Evolutionary conservation across 2,888 invertebrate genomes (phyloP), one percentile per base, ranked within the genome.

Genomic region (Hofmannophila pseudospretella): DNA sequence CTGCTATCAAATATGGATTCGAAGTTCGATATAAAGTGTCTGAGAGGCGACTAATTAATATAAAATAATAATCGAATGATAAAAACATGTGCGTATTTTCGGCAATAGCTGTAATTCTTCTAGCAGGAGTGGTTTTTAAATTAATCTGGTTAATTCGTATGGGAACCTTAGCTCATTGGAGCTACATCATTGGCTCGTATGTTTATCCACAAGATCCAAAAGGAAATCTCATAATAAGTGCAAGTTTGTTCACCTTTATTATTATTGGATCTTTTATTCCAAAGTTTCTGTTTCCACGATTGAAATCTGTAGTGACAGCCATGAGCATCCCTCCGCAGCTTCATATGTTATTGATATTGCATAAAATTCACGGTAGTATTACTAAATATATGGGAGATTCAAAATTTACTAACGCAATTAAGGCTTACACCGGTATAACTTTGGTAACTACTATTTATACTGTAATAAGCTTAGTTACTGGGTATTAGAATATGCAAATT

Each of bases 131-230:
- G 1, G 7, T 58, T 30, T 32, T 58, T 1, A 68, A 67, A 40
- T 1, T 58, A 12, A 30, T 32, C 16, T 38, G 32, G 37, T 7
- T 38, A 2, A 22, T 38, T 11, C 32, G 23, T 3, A 47, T 71
- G 23, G 67, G 61, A 10, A 54, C 67, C 4, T 44, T 77, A 27
- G 71, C 67, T 9, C 74, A 77, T 34, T 78, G 76, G 76, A 72
- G 76, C 38, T 72, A 71, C 32, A 43, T 73, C 2, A 35, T 78
- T 23, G 75, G 71, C 9, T 47, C 51, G n/a, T 43, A 58, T 3
- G 7, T 73, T 5, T 69, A 54, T 10, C 66, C 72, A 4, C 37
- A 49, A 29, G 52, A 66, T 28, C 4, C 39, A 0, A 46, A 49
- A 20, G 47, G 52, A 32, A 54, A 51, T 22, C 13, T 68, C 2